Base-by-base conservation (phyloP, 1,140 invertebrate species). In the Rhagoletis pomonella region DNA sequence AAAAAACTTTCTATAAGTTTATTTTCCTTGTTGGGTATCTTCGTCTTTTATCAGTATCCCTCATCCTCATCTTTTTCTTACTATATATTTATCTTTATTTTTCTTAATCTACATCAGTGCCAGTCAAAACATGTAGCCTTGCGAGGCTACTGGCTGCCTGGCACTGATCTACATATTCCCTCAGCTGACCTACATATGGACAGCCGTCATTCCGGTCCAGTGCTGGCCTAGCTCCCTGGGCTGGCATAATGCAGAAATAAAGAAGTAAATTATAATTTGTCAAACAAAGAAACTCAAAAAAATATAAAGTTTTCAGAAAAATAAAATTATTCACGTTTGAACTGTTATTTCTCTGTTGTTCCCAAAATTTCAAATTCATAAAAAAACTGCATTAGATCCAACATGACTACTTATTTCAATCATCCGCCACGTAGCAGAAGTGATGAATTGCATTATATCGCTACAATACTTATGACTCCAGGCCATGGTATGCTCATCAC, bases 321-420 rank as follows among this genome's bases (percentile, higher is more conserved):
- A 14, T 62, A 62, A 62, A 62, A 62, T 62, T 62, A 4, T 14
- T 62, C n/a, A 9, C 12, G 9, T 62, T 62, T 14, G 60, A n/a
- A 17, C 9, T n/a, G 17, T 17, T 14, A 7, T 55, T 55, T 55
- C 10, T 55, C 5, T 55, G 1, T 55, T 55, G 12, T 81, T 81
- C 47, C 19, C 47, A 19, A 81, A 81, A 81, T 81, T 81, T 29
- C 3, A 29, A 5, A 7, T 14, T 44, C 12, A 73, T 5, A 55
- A 55, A 55, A 55, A 55, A 2, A 81, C 47, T 9, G 73, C 73
- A 19, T 81, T 6, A 2, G 1, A 55, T 55, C 19, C 73, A 55
- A n/a, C n/a, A 81, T 81, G 73, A n/a, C 73, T 12, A 81, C 73
- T 19, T 81, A 81, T 81, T 81, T 55, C 19, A 81, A 50, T 81